Evolutionary conservation across 2,797 vertebrate species (phyloP).

Genomic region (Carapus acus): DNA sequence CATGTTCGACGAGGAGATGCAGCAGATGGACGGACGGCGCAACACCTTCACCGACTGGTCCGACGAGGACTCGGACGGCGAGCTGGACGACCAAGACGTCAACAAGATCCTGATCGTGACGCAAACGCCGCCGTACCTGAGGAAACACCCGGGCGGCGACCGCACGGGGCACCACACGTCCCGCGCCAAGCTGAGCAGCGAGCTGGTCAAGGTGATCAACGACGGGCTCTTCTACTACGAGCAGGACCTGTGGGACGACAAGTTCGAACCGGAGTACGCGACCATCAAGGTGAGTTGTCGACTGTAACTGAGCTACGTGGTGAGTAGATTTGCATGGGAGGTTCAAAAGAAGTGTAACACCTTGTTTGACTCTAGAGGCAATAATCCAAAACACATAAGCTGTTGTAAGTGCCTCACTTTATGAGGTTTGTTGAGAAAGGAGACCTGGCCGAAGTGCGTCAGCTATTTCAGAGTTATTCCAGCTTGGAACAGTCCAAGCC

Average conservation of each 20-base stretch:
- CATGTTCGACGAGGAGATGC: conserved; percentile 98
- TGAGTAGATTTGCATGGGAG: no score
- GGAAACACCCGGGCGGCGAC: conserved; percentile 94
- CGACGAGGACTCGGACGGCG: conserved; percentile 92
- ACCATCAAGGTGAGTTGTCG: conserved; percentile 88
- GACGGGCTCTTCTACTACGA: conserved; percentile 99
- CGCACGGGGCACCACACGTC: conserved; percentile 93
- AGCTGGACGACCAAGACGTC: conserved; percentile 92
- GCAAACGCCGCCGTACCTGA: conserved; percentile 93
- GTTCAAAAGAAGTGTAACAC: no score
- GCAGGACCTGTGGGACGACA: conserved; percentile 95
- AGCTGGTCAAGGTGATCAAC: conserved; percentile 94
- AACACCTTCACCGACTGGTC: conserved; percentile 99
- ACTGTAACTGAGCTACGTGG: neutral
- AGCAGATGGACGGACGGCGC: conserved; percentile 93
- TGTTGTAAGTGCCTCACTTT: no score
- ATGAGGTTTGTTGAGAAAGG: no score
- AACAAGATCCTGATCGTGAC: conserved; percentile 99
- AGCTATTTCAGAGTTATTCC: no score
- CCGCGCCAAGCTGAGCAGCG: conserved; percentile 87
- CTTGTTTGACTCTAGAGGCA: no score
- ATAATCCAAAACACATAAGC: no score
- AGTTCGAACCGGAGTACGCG: conserved; percentile 93
- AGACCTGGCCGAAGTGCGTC: no score
- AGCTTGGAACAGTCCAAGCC: no score